Base-by-base conservation (phyloP, 2,113 vertebrate species). In the Oreocharis arfaki region DNA sequence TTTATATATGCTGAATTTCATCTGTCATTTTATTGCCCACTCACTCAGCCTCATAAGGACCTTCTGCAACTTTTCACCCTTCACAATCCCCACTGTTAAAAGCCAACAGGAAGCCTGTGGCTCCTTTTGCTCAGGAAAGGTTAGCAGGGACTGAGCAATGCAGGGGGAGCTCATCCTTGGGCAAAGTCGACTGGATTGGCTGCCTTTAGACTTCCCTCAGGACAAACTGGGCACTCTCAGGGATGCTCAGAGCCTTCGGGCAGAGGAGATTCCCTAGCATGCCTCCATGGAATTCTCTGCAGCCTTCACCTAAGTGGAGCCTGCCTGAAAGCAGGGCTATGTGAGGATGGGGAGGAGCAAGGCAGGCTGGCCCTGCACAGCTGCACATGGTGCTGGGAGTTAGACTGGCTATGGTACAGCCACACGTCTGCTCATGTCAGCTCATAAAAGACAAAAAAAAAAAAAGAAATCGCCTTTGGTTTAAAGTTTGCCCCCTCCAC, bases 371-470 rank as follows among this genome's bases (percentile, higher is more conserved):
- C 71, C 59, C 90, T 63, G 52, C 92, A 59, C 92, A 96, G 95
- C 95, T 94, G 93, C 95, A 95, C 79, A 33, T 10, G 84, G 32
- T 83, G 70, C 79, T 84, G 60, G 75, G 67, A 94, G 82, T 59
- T 87, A 77, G 21, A 24, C 96, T 95, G 94, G 94, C 94, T 96
- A 91, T 95, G 94, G 84, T 97, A 93, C 89, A 95, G 87, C 88
- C 94, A 87, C 94, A 92, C 95, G 68, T 96, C 94, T 92, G 83
- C 96, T 96, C 50, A 95, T 96, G 95, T 85, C 95, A 97, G 97
- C 94, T 84, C 97, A 83, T 93, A 95, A 97, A 95, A 95, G 53
- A 55, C 20, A 10, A 64, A 77, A 82, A 84, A 73, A 64, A 84
- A 65, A 60, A 60, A 63, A 90, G 18, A 88, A 93, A 90, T 85